phyloP scores from a whole-genome alignment of 2,797 vertebrate species.

The Lutra lutra region DNA sequence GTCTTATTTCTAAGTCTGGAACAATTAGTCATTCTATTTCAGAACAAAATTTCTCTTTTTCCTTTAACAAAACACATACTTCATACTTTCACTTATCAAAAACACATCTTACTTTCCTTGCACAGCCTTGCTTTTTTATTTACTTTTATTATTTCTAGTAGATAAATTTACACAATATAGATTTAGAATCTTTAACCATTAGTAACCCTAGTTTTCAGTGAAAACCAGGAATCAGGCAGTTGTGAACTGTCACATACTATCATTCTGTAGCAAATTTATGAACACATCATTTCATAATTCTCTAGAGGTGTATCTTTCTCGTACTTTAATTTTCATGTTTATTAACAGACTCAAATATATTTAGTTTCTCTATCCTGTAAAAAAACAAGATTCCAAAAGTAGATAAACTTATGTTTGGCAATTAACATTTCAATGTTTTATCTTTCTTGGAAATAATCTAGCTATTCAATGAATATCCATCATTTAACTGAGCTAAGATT shows the following conservation, averaged over 20 bases:
- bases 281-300: not conserved
- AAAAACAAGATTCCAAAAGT: not conserved
- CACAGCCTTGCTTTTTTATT: not conserved
- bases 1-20: not conserved
- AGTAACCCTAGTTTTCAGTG: not conserved
- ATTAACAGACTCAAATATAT: not conserved
- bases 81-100: not conserved
- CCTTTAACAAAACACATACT: not conserved
- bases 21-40: not conserved
- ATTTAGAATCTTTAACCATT: slow-evolving; percentile 19
- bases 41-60: not conserved
- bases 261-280: not conserved
- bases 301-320: not conserved
- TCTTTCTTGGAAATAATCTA: not conserved
- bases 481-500: not conserved
- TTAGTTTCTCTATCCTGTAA: not conserved
- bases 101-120: not conserved
- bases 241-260: not conserved
- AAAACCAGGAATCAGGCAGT: not conserved
- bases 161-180: not conserved
- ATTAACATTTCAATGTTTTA: not conserved
- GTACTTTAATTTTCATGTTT: not conserved
- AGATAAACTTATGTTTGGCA: slow-evolving; percentile 3
- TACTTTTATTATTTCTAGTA: not conserved
- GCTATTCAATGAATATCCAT: not conserved